Evolutionary conservation across 64 coral and sea anemone species (phyloP), one percentile per base, ranked within the genome.

Genomic region (Stylophora pistillata): DNA sequence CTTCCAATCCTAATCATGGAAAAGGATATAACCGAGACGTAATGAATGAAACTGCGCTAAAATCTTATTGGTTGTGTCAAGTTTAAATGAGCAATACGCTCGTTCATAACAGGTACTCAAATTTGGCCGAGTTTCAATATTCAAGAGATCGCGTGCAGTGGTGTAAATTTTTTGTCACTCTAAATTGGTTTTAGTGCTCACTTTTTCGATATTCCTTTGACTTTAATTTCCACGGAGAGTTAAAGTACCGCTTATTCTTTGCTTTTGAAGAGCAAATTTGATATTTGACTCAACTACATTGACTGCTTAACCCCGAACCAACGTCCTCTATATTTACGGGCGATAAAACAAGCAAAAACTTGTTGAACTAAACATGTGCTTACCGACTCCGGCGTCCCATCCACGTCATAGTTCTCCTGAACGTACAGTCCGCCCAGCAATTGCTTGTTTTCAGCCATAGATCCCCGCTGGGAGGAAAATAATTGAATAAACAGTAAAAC

Each of bases 341-440:
- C 75, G 55, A 77, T 14, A 71, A 56, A 75, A 28, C 55, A n/a
- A 61, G 31, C 55, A 81, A 55, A 16, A 33, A 17, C 37, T 47
- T 47, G 23, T 52, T 77, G 7, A 21, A 4, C 10, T 7, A 17
- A 34, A 18, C 13, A 32, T 29, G 26, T 27, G 82, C 89, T 87
- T 66, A 96, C 94, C 70, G 87, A 53, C 3, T 93, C 87, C 4
- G 87, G 79, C 16, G 93, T 82, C 0, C 94, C 94, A 23, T 93
- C 87, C 0, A 96, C 81, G 15, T 90, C 78, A 75, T 93, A 96
- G 53, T 93, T 86, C 2, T 96, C 91, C 69, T 96, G 87, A 13
- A 96, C 75, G 26, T 87, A 93, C 23, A 96, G 83, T 0, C 91
- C 76, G 12, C 91, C 94, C 31, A 96, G 63, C 53, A 89, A 88